Conservation (phyloP, 2,113 vertebrate genomes). For the Elephantulus edwardii region DNA sequence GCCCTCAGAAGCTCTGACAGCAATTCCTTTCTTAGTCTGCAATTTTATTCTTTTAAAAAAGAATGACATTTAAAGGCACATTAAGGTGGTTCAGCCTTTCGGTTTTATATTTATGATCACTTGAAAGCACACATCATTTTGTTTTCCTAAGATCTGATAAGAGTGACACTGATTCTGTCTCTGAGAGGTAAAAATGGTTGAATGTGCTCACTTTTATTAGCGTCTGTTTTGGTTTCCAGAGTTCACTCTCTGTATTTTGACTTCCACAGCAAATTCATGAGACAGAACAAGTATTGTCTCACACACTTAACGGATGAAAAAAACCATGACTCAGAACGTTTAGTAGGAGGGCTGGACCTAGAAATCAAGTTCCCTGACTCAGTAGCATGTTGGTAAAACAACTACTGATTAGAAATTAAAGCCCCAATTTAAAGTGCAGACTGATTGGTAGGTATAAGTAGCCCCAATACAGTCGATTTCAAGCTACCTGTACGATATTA, state of each 20-base stretch:
- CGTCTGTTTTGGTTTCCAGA: not conserved
- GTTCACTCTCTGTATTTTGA: not conserved
- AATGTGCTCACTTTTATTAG: not conserved
- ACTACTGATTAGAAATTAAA: not conserved
- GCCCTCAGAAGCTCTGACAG: not conserved
- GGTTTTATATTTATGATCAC: not conserved
- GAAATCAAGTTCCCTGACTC: conserved; percentile 4
- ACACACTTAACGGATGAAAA: not conserved
- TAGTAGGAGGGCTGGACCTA: not conserved
- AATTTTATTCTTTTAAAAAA: not conserved
- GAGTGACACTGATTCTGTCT: not conserved
- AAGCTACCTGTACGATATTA: not conserved
- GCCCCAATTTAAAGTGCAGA: not conserved
- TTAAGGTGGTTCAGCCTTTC: not conserved
- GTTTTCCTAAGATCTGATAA: not conserved
- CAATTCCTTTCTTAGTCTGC: too few relatives aligned
- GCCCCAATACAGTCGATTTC: not conserved
- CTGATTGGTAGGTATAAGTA: not conserved
- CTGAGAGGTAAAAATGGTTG: not conserved
- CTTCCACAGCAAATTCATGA: not conserved
- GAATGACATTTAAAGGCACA: not conserved
- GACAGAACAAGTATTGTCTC: not conserved
- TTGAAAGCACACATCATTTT: not conserved
- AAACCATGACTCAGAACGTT: not conserved
- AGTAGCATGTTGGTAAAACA: not conserved